Evolutionary conservation across 2,888 invertebrate species (phyloP), one percentile per base, ranked within the genome.

Genomic region (Drosophila cyrtoloma): DNA sequence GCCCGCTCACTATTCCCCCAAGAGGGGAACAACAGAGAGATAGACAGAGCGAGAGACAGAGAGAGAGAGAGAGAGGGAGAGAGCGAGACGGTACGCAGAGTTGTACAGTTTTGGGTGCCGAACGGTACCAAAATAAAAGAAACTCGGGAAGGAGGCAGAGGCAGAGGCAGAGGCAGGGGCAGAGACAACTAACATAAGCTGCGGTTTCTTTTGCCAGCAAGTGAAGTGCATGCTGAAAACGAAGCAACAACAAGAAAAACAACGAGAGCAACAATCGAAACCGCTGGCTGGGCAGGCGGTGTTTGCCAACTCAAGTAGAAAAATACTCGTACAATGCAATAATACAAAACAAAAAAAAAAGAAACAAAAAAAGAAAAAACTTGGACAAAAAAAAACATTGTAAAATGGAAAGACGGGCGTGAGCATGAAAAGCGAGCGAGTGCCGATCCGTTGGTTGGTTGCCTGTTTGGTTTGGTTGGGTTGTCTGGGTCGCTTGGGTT

Each of bases 221-320:
- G 80, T 74, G 84, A 85, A 88, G 84, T 84, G 84, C 84, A 79
- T 82, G 89, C 79, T 81, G 69, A 72, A 74, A 75, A 39, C 44
- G 52, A 57, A 60, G 42, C 65, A 66, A 69, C n/a, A 57, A 30
- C 75, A 66, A 39, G 72, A 66, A 59, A 35, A 66, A 73, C 59
- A 67, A 60, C 58, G 33, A 10, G 35, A 44, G 44, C 67, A 76
- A 66, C 84, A 81, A 75, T 69, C 58, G 80, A 73, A 69, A 77
- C 74, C 82, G 68, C 57, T 51, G 77, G 64, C 75, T 44, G 62
- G 65, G 57, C 55, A 53, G 77, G 77, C 79, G 75, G 71, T 63
- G 80, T 79, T 79, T 91, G 90, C 88, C 90, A 89, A 89, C 83
- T 89, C 88, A 89, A 87, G 91, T 89, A 89, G 91, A 89, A 88